phyloP scores from a whole-genome alignment of 2,797 vertebrate genomes.

The Clarias pachynema region DNA sequence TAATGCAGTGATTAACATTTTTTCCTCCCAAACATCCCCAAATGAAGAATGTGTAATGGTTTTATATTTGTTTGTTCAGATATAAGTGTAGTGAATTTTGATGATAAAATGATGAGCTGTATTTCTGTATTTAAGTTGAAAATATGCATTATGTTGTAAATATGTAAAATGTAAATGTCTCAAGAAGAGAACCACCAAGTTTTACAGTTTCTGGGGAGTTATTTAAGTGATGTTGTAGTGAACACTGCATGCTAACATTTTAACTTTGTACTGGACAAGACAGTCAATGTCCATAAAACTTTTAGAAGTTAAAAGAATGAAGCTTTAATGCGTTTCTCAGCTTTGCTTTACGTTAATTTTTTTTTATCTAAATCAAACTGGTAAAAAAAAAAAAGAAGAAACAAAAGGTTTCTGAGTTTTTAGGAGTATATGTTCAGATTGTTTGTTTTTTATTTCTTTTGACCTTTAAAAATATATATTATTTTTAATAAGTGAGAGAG shows the following conservation, averaged over 20 bases:
- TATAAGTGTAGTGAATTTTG: conserved; percentile 10
- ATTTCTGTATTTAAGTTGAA: not conserved
- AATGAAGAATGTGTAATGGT: not conserved
- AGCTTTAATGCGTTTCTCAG: conserved; percentile 56
- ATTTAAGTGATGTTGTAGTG: conserved; percentile 47
- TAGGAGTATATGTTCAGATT: not conserved
- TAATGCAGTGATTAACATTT: not conserved
- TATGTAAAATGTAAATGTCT: conserved; percentile 26
- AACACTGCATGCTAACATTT: conserved; percentile 47
- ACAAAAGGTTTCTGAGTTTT: no score
- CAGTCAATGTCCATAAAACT: conserved; percentile 59
- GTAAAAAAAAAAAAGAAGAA: no score
- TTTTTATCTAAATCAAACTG: not conserved
- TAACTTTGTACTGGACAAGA: conserved; percentile 67
- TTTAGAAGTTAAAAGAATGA: conserved; percentile 62
- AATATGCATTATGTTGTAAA: not conserved
- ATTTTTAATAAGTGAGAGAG: not conserved
- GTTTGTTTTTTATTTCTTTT: not conserved
- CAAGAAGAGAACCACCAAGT: conserved; percentile 34
- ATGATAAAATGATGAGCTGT: conserved; percentile 18
- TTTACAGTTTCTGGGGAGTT: conserved; percentile 48
- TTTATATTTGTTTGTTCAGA: not conserved
- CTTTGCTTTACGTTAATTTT: not conserved
- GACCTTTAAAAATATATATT: not conserved
- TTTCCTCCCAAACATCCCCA: no score